Evolutionary conservation across 2,797 vertebrate species (phyloP), one percentile per base, ranked within the genome.

Genomic region (Fistularia tabacaria): DNA sequence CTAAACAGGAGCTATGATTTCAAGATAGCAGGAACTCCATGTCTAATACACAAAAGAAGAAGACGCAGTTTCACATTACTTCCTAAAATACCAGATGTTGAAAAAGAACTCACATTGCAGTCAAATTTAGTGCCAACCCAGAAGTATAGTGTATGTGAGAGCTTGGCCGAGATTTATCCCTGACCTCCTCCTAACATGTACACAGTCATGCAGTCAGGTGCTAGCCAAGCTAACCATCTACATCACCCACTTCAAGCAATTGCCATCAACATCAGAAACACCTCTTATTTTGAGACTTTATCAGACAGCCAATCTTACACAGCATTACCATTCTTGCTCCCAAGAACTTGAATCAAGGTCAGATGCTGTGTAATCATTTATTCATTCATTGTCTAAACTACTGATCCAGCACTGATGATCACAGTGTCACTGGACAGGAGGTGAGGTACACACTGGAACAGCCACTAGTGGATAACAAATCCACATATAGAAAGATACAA

Each of bases 1-100:
- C 69, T 65, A 66, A 69, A 76, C 48, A 56, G 64, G 38, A 52
- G 46, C 47, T 57, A 62, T 13, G 67, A 70, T 78, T 79, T 56
- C 70, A 62, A 74, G 73, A 86, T 54, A 57, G 71, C 59, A 73
- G 81, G 69, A 79, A 77, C 57, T 69, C 58, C 50, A 55, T 62
- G 66, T 48, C 43, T 57, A 64, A 68, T 25, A 25, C 25, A 25
- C 25, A 3, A 3, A 69, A 12, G n/a, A 42, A 58, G 9, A 50
- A 8, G 63, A 56, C 39, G 50, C 56, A 8, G n/a, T 38, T 69
- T 49, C 47, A 36, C 46, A 45, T 38, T 37, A 73, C 77, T 79
- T 83, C 82, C 82, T 80, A 53, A 74, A 71, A 59, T 36, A 11
- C 10, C 15, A 12, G n/a, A 65, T 25, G 13, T 36, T 36, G 37